A percentile compares a stretch with the other conserved stretches of the same genome.
These are phyloP conservation scores for Seriola aureovittata DNA, from an alignment of 2,113 vertebrate species.

Conservation along the genomic window DNA sequence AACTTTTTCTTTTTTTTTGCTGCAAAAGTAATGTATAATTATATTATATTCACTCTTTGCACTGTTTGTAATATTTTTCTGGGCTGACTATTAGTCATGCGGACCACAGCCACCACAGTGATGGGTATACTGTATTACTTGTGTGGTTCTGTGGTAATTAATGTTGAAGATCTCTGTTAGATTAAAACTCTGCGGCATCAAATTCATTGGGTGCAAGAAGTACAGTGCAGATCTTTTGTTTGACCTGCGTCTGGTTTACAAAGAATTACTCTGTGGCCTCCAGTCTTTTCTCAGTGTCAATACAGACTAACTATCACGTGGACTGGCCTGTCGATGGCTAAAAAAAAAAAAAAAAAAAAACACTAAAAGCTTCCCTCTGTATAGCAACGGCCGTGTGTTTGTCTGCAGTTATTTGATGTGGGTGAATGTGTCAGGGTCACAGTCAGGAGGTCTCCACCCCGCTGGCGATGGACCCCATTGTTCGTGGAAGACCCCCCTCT, in stretches of 20 bases:
- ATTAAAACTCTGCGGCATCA: not conserved
- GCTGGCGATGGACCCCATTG: conserved; percentile 65
- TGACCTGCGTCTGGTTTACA: conserved; percentile 7
- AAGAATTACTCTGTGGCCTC: conserved; percentile 2
- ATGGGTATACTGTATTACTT: no score
- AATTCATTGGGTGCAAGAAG: not conserved
- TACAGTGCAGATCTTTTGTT: conserved; percentile 9
- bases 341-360: conserved; percentile 8
- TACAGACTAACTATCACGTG: conserved; percentile 34
- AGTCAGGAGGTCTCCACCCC: conserved; percentile 73
- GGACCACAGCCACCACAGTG: not conserved
- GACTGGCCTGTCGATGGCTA: not conserved
- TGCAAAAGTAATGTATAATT: no score
- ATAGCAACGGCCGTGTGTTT: conserved; percentile 43
- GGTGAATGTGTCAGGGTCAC: conserved; percentile 74
- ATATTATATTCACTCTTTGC: no score
- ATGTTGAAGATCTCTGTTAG: no score
- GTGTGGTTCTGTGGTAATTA: no score
- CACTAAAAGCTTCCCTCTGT: conserved; percentile 29
- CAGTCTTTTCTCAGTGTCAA: conserved; percentile 30
- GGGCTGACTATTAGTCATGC: not conserved
- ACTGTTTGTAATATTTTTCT: no score
- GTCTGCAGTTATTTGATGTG: conserved; percentile 70
- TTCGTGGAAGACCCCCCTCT: conserved; percentile 70
- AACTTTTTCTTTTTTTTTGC: no score